Base-by-base conservation (phyloP, 1,140 invertebrate genomes). In the Parapsyche elsis region DNA sequence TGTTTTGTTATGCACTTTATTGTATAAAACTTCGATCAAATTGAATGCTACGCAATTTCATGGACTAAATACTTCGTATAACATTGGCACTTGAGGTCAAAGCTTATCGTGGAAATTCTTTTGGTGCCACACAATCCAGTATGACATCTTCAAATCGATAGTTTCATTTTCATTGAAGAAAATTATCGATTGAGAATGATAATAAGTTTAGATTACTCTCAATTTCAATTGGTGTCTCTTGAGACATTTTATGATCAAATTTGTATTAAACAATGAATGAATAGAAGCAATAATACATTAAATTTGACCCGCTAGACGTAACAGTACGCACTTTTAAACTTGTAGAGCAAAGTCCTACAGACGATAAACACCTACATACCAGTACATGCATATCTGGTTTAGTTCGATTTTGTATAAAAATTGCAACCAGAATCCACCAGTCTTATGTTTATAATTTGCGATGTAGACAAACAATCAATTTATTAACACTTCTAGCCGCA, bases 381-480 rank as follows among this genome's bases (percentile, higher is more conserved):
- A n/a, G n/a, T n/a, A n/a, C n/a, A n/a, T n/a, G n/a, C n/a, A n/a
- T n/a, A 21, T 61, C 21, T 61, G n/a, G 16, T 61, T 61, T 61
- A 9, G 21, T 61, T 21, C 19, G 57, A 61, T 61, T n/a, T 53
- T 53, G 10, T 19, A 61, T 61, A 61, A 61, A 61, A 61, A 19
- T 61, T 19, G 1, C 9, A 61, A 61, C 57, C 19, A 19, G 57
- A 61, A 19, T 61, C 0, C 2, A 61, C 57, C 16, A 21, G 57
- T 61, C 4, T 57, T 2, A 7, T 5, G 5, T 57, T 57, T 2
- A 61, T 61, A 19, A 61, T 61, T 5, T 61, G 57, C 57, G 16
- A 61, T 61, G n/a, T 21, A 61, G 57, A 61, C 57, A 21, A 19
- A 61, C 16, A 19, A 61, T 61, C 16, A 61, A 61, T 61, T 61